A percentile compares a stretch with the other conserved stretches of the same genome.
Conservation (phyloP, 2,888 invertebrate genomes). For the Lissocephala sabroskyi region DNA sequence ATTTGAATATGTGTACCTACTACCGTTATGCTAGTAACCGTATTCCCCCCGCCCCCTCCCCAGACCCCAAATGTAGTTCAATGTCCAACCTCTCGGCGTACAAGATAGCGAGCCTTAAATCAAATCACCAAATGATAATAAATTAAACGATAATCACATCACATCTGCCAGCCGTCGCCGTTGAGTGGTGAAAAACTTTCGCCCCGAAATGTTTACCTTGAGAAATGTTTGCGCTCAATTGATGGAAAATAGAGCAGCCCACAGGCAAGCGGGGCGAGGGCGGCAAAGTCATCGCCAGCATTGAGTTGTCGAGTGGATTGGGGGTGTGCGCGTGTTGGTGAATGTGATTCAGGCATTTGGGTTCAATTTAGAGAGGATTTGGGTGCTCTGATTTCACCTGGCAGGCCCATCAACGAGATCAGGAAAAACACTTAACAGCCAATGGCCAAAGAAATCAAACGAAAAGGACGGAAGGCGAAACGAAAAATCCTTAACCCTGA, state of each 20-base stretch:
- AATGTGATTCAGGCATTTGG: too few relatives aligned
- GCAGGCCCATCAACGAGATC: too few relatives aligned
- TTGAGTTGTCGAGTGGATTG: too few relatives aligned
- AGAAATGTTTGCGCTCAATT: slow-evolving; percentile 17
- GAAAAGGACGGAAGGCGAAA: too few relatives aligned
- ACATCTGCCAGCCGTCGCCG: too few relatives aligned
- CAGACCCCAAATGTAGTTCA: slow-evolving; percentile 8
- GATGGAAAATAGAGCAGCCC: slow-evolving; percentile 10
- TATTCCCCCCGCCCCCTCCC: slow-evolving; percentile 1
- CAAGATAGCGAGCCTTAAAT: slow-evolving; percentile 63
- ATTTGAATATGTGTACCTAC: slow-evolving; percentile 7
- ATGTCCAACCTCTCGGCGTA: slow-evolving; percentile 45
- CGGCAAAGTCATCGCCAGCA: too few relatives aligned
- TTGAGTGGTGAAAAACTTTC: neutral
- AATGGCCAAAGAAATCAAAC: too few relatives aligned
- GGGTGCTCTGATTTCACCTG: too few relatives aligned
- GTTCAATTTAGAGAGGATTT: too few relatives aligned
- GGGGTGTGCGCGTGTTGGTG: slow-evolving; percentile 4
- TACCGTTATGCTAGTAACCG: neutral
- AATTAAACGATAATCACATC: slow-evolving; percentile 16
- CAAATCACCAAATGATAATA: slow-evolving; percentile 63
- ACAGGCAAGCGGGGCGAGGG: too few relatives aligned
- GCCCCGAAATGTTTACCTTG: slow-evolving; percentile 15
- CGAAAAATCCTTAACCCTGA: too few relatives aligned
- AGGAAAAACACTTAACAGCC: too few relatives aligned